Conservation (phyloP, 2,113 vertebrate genomes). For the Pristiophorus japonicus region DNA sequence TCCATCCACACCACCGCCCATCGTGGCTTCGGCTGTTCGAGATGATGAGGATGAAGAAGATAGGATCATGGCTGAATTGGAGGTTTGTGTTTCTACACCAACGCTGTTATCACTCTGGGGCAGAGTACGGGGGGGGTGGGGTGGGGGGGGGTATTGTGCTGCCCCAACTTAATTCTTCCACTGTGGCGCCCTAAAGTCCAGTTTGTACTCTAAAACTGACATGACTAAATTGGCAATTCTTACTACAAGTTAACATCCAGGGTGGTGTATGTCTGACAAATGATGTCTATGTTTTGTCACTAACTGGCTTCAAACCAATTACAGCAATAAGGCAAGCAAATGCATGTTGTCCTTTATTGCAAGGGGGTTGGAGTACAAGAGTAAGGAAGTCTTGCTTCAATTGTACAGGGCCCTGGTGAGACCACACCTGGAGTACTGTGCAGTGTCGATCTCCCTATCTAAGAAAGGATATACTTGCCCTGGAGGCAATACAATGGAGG, state of each 20-base stretch:
- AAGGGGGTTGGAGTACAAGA: too few relatives aligned
- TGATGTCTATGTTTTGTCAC: background rate
- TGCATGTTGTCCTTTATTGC: too few relatives aligned
- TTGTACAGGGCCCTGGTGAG: too few relatives aligned
- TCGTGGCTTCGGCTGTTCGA: slow-evolving; percentile 73
- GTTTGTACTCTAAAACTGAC: background rate
- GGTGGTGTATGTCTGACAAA: background rate
- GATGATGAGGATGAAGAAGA: slow-evolving; percentile 73
- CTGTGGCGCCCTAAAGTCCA: background rate
- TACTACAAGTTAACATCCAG: background rate
- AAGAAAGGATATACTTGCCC: too few relatives aligned
- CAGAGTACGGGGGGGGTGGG: background rate
- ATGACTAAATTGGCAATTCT: background rate
- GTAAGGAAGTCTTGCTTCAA: too few relatives aligned
- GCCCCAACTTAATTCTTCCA: background rate
- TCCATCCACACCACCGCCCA: slow-evolving; percentile 84
- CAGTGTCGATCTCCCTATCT: too few relatives aligned
- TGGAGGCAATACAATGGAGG: too few relatives aligned
- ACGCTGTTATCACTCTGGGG: background rate
- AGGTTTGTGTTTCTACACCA: slow-evolving; percentile 60
- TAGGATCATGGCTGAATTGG: slow-evolving; percentile 75
- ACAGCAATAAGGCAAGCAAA: too few relatives aligned
- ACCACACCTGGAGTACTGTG: too few relatives aligned
- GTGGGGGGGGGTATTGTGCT: background rate
- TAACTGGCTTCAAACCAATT: background rate